Evolutionary conservation across 2,113 vertebrate species (phyloP).

Genomic region (Alosa alosa): DNA sequence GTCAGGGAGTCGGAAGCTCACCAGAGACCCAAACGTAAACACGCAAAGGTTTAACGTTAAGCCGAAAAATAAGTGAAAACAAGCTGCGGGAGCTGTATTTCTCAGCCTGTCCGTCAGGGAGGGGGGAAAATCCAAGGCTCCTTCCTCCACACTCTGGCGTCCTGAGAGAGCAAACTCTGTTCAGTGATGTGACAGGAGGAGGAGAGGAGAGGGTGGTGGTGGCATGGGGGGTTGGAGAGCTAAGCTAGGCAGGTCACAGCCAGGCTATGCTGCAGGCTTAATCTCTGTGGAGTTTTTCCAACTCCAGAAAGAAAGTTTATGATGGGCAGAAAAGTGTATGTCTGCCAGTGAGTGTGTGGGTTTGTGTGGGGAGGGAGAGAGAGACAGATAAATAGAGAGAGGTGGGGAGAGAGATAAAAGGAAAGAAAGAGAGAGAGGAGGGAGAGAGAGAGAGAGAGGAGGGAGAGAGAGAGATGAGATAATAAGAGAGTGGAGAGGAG

Average conservation of each 20-base stretch:
- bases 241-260: neutral
- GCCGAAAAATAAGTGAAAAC: neutral
- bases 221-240: neutral
- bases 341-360: neutral
- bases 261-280: neutral
- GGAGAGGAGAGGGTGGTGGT: no score
- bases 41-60: neutral
- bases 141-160: neutral
- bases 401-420: neutral
- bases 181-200: neutral
- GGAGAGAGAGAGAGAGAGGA: neutral
- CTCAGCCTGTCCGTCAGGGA: neutral
- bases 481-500: neutral
- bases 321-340: neutral
- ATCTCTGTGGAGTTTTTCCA: neutral
- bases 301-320: neutral
- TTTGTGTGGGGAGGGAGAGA: neutral
- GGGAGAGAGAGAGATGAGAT: neutral
- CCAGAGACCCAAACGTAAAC: neutral
- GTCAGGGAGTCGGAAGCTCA: constrained; percentile 31
- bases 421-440: neutral
- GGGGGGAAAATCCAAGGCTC: neutral
- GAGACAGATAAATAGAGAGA: neutral
- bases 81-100: neutral
- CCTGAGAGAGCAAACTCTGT: neutral